Conservation (phyloP, 2,797 vertebrate genomes). For the Bradypus variegatus region DNA sequence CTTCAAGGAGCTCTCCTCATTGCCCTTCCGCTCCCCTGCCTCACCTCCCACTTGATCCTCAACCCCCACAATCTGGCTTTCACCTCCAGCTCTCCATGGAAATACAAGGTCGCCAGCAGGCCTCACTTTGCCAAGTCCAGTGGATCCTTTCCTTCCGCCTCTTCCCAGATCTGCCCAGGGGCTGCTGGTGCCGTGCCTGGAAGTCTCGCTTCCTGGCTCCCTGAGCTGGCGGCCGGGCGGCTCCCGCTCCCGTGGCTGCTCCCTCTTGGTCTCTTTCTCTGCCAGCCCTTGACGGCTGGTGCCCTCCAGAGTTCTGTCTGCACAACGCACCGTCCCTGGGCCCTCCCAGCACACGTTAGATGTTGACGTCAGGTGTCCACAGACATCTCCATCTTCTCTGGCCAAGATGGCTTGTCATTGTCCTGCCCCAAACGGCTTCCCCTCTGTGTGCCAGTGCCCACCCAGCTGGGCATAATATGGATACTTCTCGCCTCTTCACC, state of each 20-base stretch:
- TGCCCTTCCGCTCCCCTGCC: not conserved
- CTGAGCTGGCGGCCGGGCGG: too few relatives aligned
- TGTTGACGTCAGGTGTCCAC: not conserved
- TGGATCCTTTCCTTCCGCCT: not conserved
- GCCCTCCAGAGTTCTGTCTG: not conserved
- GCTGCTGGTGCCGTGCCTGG: not conserved
- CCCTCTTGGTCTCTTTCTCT: not conserved
- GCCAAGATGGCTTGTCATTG: not conserved
- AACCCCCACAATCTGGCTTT: not conserved
- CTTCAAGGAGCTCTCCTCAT: not conserved
- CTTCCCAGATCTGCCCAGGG: not conserved
- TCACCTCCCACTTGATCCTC: not conserved
- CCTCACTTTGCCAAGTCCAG: not conserved
- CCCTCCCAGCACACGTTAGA: not conserved
- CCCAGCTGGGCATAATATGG: not conserved
- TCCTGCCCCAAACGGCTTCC: not conserved
- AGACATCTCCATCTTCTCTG: not conserved
- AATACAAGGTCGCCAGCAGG: conserved; percentile 11
- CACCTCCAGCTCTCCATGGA: not conserved
- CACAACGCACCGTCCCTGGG: too few relatives aligned
- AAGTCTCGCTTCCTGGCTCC: not conserved
- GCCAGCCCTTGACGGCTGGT: not conserved
- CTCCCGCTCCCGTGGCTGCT: not conserved
- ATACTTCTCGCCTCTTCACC: not conserved
- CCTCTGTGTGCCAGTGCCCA: not conserved